Evolutionary conservation across 2,888 invertebrate species (phyloP).

Genomic region (Dasypogon diadema): DNA sequence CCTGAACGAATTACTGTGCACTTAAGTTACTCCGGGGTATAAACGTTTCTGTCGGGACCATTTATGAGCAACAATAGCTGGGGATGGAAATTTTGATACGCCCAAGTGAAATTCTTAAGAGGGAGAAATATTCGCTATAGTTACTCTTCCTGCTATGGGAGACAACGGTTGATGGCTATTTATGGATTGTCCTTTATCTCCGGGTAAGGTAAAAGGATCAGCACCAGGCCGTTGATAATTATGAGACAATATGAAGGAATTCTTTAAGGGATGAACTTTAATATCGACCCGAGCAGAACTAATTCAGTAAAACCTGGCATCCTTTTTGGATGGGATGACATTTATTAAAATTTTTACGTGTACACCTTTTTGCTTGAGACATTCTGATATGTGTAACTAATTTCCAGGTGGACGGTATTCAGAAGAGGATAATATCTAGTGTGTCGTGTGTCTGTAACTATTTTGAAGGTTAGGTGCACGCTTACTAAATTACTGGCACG

Average conservation of each 20-base stretch:
- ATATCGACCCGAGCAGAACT: not conserved
- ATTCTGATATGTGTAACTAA: conserved; percentile 3
- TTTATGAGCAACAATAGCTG: not conserved
- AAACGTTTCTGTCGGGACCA: conserved; percentile 7
- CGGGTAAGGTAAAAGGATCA: not conserved
- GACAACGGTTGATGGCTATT: not conserved
- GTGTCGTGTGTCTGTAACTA: not conserved
- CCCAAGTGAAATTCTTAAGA: conserved; percentile 10
- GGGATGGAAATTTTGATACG: conserved; percentile 11
- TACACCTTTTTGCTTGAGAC: not conserved
- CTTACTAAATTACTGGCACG: not conserved
- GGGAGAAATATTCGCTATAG: not conserved
- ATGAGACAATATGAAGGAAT: conserved; percentile 13
- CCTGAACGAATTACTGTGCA: not conserved
- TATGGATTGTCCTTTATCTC: conserved; percentile 9
- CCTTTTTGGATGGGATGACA: conserved; percentile 6
- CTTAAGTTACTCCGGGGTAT: not conserved
- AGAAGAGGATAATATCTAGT: not conserved
- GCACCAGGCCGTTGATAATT: conserved; percentile 21
- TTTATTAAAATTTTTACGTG: conserved; percentile 12
- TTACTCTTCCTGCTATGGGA: not conserved
- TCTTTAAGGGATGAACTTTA: not conserved
- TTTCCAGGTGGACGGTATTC: not conserved
- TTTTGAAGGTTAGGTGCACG: not conserved
- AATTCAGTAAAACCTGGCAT: not conserved